Conservation (phyloP, 1,140 invertebrate species). For the Apis dorsata region DNA sequence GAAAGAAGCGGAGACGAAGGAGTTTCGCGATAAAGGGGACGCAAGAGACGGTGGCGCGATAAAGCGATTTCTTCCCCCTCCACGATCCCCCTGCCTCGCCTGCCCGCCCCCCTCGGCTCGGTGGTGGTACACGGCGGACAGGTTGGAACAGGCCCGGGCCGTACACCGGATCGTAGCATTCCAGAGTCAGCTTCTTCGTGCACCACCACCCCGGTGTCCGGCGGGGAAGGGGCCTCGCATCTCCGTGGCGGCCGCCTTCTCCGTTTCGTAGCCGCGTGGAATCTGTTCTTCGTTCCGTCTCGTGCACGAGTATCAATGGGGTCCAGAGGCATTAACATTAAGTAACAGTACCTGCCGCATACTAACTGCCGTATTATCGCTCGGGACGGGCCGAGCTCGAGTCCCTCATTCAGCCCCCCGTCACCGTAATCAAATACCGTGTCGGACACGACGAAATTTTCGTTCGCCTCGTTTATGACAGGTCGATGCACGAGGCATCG, state of each 20-base stretch:
- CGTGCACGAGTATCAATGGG: constrained; percentile 72
- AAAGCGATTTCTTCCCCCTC: constrained; percentile 67
- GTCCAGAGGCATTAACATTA: constrained; percentile 71
- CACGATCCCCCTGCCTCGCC: constrained; percentile 39
- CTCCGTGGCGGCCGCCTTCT: constrained; percentile 20
- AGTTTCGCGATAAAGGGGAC: no score
- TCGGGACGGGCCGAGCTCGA: not conserved
- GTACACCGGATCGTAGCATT: constrained; percentile 71
- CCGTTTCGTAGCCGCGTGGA: constrained; percentile 61
- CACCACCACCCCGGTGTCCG: constrained; percentile 57
- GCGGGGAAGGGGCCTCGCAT: constrained; percentile 3
- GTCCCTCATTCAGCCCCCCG: constrained; percentile 63
- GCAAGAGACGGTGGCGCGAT: constrained; percentile 56
- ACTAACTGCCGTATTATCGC: constrained; percentile 76
- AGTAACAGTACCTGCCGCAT: constrained; percentile 75
- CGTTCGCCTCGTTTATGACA: not conserved
- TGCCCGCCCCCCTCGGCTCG: constrained; percentile 41
- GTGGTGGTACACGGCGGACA: constrained; percentile 69
- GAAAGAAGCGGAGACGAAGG: no score
- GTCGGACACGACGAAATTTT: not conserved
- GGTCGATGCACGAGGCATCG: constrained; percentile 21
- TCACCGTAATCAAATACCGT: constrained; percentile 68
- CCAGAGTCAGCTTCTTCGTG: constrained; percentile 71
- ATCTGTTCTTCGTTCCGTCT: constrained; percentile 70
- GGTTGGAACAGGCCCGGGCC: constrained; percentile 69